Base-by-base conservation (phyloP, 2,113 vertebrate genomes). In the Telmatochromis sp. region DNA sequence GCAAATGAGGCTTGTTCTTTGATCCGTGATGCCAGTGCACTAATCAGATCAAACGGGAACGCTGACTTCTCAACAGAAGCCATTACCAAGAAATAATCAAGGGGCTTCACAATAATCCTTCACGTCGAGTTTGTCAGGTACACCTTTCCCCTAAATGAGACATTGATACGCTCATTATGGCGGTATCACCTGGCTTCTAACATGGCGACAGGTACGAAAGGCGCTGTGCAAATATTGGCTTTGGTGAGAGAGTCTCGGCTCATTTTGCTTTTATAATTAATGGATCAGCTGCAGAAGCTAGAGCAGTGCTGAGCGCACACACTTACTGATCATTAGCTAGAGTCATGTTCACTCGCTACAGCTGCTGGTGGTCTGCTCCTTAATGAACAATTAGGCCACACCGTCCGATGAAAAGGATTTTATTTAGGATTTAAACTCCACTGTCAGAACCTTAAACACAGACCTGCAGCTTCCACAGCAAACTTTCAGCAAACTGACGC, bases 1-100 rank as follows among this genome's bases (percentile, higher is more conserved):
- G 86, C 45, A 91, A 93, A 92, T 90, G 87, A 94, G 85, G 54
- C 80, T 23, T 31, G 37, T 57, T 85, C 89, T 94, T 92, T 95
- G 92, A 95, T 94, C 89, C 73, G 28, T 10, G 80, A 35, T 68
- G 63, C 86, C 90, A 60, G 55, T 50, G 2, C 57, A 6, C 63
- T 88, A 88, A 92, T 89, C 90, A 81, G 82, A 91, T 93, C 83
- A 91, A 93, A 92, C 57, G 81, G 89, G 87, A 90, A 45, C 9
- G 3, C 89, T 73, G 86, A 87, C 51, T 89, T 83, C 81, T 89
- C 53, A 54, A 73, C 83, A 81, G 60, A 81, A 33, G 55, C 84
- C 83, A 80, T 71, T 82, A 92, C 55, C 50, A 14, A 68, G 63
- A 65, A 21, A 86, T 78, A 51, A 37, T 6, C n/a, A 45, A 68